Evolutionary conservation across 2,888 invertebrate species (phyloP), one percentile per base, ranked within the genome.

Genomic region (Drosophila kokeensis): DNA sequence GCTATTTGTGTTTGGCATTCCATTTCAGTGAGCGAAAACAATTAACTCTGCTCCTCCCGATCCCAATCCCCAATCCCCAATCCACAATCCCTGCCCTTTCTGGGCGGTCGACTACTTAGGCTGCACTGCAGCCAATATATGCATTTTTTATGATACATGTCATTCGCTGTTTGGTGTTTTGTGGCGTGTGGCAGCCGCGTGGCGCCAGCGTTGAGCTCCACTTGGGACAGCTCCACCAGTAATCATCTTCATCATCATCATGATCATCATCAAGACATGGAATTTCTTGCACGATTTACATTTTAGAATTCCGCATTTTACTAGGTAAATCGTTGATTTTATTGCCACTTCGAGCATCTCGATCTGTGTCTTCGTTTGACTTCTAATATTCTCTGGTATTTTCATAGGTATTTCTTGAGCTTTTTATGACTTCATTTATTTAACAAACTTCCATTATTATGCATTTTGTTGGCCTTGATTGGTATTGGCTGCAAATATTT

Each of bases 1-100:
- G 67, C 87, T 85, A 82, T 85, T 85, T 85, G 89, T 54, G 71
- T 85, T 89, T 79, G 66, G 89, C 87, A 85, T 85, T 85, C 89
- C 85, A 87, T 80, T 83, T 81, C 70, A 50, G 77, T 69, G 49
- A 65, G 54, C 59, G 24, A 74, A 69, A 73, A 73, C 76, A 87
- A 82, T 84, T 84, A 87, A 77, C 77, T 42, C 42, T 18, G 4
- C 36, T 13, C 36, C n/a, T 10, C 24, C n/a, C 32, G 10, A 0
- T 53, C 21, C 21, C 27, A 0, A 4, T 54, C 49, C 24, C 24
- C 29, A 10, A 29, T n/a, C 24, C 27, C 24, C 34, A 21, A 24
- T 36, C 30, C 30, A 10, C n/a, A 21, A 27, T 50, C 36, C 15
- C 40, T 36, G 42, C 13, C 54, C 8, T 7, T 24, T 15, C 53